Percentiles rank a stretch among this genome's conserved stretches.
phyloP scores from a whole-genome alignment of 1,140 invertebrate genomes.

The Dreissena rostriformis region DNA sequence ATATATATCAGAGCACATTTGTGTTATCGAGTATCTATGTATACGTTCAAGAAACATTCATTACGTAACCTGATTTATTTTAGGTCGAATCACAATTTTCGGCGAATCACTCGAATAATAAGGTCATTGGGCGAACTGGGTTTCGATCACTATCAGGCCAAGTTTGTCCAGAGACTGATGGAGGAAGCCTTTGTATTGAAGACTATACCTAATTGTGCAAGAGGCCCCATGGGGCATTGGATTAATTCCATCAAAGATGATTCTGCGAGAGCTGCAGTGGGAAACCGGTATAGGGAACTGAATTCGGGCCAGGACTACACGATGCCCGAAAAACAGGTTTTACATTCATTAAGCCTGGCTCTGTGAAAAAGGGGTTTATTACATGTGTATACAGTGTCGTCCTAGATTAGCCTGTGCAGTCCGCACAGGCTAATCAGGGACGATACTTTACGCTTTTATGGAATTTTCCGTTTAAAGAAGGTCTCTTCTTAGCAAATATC shows the following conservation, averaged over 20 bases:
- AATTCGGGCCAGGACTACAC: no score
- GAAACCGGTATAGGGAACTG: not conserved
- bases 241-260: constrained; percentile 30
- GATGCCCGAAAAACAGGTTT: no score
- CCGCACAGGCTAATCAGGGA: no score
- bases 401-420: no score
- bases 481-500: no score
- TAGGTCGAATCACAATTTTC: constrained; percentile 23
- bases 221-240: constrained; percentile 7
- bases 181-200: constrained; percentile 1
- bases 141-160: constrained; percentile 13
- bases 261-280: constrained; percentile 1
- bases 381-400: no score
- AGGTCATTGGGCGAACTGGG: constrained; percentile 28
- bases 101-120: constrained; percentile 32
- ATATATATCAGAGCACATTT: no score
- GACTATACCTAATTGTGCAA: not conserved
- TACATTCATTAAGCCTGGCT: no score
- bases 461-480: no score
- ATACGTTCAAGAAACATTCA: not conserved
- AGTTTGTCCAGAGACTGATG: constrained; percentile 11
- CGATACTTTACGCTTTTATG: no score
- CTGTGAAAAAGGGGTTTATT: no score
- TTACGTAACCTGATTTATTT: not conserved
- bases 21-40: not conserved